These are phyloP conservation scores for Drosophila carrolli DNA, from an alignment of 1,140 invertebrate species.

Conservation along the genomic window DNA sequence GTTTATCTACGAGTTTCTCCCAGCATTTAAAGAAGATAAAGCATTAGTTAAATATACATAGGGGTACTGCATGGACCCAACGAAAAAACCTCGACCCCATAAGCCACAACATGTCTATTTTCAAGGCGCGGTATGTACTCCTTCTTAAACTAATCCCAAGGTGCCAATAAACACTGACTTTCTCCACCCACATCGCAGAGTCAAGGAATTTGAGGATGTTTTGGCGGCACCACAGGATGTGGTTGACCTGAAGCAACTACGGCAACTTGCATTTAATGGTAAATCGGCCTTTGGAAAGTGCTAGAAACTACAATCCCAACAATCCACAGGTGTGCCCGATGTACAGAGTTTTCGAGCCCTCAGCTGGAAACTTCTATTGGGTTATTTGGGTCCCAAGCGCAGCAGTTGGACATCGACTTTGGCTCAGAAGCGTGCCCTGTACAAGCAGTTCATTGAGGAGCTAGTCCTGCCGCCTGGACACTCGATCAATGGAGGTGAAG, in stretches of 20 bases:
- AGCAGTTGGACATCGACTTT: conserved; percentile 88
- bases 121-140: conserved; percentile 70
- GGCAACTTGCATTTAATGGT: conserved; percentile 92
- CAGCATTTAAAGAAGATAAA: background rate
- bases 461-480: conserved; percentile 92
- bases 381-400: conserved; percentile 90
- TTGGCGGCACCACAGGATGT: conserved; percentile 86
- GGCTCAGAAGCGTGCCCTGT: conserved; percentile 89
- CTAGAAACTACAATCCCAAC: background rate
- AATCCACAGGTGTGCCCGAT: conserved; percentile 91
- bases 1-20: background rate
- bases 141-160: background rate
- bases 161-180: conserved; percentile 13
- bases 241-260: conserved; percentile 88
- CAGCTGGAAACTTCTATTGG: conserved; percentile 93
- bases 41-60: background rate
- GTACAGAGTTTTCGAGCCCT: conserved; percentile 90
- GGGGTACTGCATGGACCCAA: conserved; percentile 30
- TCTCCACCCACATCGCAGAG: conserved; percentile 85
- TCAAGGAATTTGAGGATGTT: conserved; percentile 90
- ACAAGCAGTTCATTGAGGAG: conserved; percentile 94
- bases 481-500: conserved; percentile 86
- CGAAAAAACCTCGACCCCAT: background rate
- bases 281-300: conserved; percentile 37
- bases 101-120: conserved; percentile 74